Evolutionary conservation across 2,797 vertebrate genomes (phyloP), one percentile per base, ranked within the genome.

Genomic region (Helarctos malayanus): DNA sequence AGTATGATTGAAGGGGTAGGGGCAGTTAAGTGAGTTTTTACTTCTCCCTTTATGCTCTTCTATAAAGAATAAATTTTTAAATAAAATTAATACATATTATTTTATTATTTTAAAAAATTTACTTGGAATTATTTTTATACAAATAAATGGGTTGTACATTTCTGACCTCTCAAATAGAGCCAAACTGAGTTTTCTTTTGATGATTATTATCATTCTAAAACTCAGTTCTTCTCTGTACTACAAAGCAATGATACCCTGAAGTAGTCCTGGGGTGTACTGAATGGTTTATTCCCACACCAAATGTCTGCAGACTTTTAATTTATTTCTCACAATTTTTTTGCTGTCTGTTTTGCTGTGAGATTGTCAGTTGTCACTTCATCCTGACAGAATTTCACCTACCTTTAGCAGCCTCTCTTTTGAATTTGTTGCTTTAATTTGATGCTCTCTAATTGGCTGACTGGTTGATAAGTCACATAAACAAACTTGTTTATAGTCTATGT

Each of bases 401-500:
- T 76, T 65, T 82, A 71, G 29, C 16, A 35, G 49, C n/a, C 45
- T 95, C 49, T 76, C 35, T 79, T 89, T n/a, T 9, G 61, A 93
- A 84, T 92, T 13, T 95, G 23, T 68, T 63, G 61, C 79, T 92
- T 82, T 91, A 84, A 89, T 4, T 65, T 80, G 52, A 47, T 89
- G 57, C 3, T 94, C 11, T 29, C 29, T 71, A 82, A 89, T 84
- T 21, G 80, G 47, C 65, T 84, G n/a, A 59, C 27, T 59, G 69
- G 10, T 54, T 85, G 25, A 2, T 81, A 92, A 97, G 73, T 56
- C 87, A 92, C 18, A 27, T 41, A 45, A 90, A 59, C 47, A 71
- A 91, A 61, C 4, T 56, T 75, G 29, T 41, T 73, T 65, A 69
- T 41, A 76, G 29, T 21, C 2, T 9, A 10, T 45, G 25, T 91